A percentile compares a stretch with the other conserved stretches of the same genome.
These are phyloP conservation scores for Pangasianodon gigas DNA, from an alignment of 2,113 vertebrate species.

Conservation along the genomic window DNA sequence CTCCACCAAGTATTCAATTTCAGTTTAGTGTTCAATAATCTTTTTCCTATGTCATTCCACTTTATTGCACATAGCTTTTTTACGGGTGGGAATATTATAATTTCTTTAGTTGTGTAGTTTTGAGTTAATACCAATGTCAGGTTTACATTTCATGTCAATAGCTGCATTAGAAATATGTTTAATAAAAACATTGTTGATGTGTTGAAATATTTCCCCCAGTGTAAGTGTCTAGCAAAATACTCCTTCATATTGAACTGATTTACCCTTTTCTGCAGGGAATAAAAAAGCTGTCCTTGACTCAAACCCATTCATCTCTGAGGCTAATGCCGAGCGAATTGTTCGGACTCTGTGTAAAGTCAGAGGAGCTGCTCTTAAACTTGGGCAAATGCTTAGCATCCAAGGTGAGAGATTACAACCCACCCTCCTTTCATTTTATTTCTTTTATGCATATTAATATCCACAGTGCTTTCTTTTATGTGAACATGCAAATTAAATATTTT, in stretches of 20 bases:
- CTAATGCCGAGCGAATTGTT: slow-evolving; percentile 92
- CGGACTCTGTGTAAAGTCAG: slow-evolving; percentile 92
- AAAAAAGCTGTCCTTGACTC: slow-evolving; percentile 87
- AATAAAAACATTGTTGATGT: neutral
- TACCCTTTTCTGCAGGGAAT: slow-evolving; percentile 54
- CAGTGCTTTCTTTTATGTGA: neutral
- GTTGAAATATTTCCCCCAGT: neutral
- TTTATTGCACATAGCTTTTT: neutral
- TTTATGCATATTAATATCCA: neutral
- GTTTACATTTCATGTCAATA: neutral
- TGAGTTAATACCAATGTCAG: neutral
- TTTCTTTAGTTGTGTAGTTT: neutral
- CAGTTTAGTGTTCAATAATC: too few species aligned
- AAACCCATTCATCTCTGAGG: slow-evolving; percentile 90
- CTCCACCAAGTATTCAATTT: neutral
- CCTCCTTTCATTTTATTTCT: neutral
- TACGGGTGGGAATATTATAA: neutral
- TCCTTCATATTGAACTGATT: neutral
- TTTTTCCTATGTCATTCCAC: neutral
- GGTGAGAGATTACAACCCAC: slow-evolving; percentile 71
- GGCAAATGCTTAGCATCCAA: slow-evolving; percentile 98
- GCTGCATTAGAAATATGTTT: neutral
- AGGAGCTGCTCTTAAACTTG: slow-evolving; percentile 90
- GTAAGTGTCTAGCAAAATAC: neutral
- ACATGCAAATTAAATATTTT: neutral